Evolutionary conservation across 2,888 invertebrate genomes (phyloP).

Genomic region (Platycheirus rosarum): DNA sequence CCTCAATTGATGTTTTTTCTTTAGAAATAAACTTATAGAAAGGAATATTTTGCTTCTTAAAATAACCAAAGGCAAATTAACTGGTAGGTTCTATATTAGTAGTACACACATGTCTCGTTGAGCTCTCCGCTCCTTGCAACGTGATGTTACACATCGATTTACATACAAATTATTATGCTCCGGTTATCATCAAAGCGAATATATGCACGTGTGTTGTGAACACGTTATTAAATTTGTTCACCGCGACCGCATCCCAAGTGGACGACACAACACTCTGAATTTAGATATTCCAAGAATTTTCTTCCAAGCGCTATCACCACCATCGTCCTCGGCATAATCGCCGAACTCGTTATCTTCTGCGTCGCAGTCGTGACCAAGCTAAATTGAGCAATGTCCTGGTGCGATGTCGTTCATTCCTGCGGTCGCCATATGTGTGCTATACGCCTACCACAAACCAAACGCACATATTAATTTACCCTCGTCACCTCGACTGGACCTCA

Average conservation of each 20-base stretch:
- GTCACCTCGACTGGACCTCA: too few species aligned
- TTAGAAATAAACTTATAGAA: too few species aligned
- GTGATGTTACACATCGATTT: slow-evolving; percentile 36
- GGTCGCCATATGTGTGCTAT: slow-evolving; percentile 70
- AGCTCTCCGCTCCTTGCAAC: slow-evolving; percentile 29
- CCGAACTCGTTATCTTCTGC: slow-evolving; percentile 40
- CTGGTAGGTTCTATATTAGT: neutral
- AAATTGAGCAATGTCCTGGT: slow-evolving; percentile 66
- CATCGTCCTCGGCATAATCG: slow-evolving; percentile 43
- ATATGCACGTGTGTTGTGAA: slow-evolving; percentile 24
- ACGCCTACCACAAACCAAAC: slow-evolving; percentile 68
- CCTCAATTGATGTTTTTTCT: too few species aligned
- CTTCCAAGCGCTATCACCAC: slow-evolving; percentile 38
- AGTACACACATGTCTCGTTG: slow-evolving; percentile 21
- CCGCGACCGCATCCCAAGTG: slow-evolving; percentile 59
- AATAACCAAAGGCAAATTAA: neutral
- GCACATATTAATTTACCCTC: slow-evolving; percentile 70
- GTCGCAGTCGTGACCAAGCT: slow-evolving; percentile 59
- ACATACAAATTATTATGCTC: slow-evolving; percentile 6
- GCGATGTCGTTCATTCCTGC: slow-evolving; percentile 64
- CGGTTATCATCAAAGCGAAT: slow-evolving; percentile 9
- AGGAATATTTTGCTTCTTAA: neutral
- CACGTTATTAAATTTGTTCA: slow-evolving; percentile 66
- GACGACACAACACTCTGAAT: slow-evolving; percentile 44
- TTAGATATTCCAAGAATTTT: slow-evolving; percentile 62